Percentiles rank a stretch among this genome's conserved stretches.
Conservation (phyloP, 2,113 vertebrate species). For the Marmota flaviventris region DNA sequence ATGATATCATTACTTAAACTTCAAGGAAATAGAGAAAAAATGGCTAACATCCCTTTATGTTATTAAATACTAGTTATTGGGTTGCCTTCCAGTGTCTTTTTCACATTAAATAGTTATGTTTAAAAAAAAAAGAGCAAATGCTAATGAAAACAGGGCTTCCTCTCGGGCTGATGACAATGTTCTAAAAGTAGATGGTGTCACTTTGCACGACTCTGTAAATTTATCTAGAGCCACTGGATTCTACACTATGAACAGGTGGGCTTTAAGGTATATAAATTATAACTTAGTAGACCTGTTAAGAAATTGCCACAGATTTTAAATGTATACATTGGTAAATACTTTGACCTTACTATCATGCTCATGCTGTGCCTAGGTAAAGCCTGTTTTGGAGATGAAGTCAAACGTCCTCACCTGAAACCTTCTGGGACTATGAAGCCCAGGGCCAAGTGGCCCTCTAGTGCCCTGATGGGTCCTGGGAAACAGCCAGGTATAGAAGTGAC, state of each 20-base stretch:
- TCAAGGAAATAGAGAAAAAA: no score
- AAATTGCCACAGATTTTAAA: conserved; percentile 9
- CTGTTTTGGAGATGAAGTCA: neutral
- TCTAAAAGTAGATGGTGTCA: neutral
- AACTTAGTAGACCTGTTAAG: neutral
- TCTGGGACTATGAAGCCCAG: neutral
- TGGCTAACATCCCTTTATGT: no score
- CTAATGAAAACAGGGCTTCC: neutral
- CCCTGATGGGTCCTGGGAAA: neutral
- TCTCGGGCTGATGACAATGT: neutral
- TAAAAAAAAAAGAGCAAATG: neutral
- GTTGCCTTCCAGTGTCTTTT: no score
- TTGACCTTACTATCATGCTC: neutral
- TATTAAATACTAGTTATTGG: no score
- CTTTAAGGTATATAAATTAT: neutral
- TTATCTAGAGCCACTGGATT: neutral
- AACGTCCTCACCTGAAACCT: neutral
- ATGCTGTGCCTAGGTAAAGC: neutral
- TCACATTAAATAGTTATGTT: no score
- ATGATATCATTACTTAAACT: no score
- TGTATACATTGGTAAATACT: neutral
- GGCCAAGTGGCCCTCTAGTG: neutral
- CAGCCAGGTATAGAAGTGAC: neutral
- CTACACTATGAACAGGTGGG: neutral
- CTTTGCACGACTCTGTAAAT: neutral